Percentiles rank a stretch among this genome's conserved stretches.
Conservation (phyloP, 2,113 vertebrate genomes). For the Semicossyphus pulcher region DNA sequence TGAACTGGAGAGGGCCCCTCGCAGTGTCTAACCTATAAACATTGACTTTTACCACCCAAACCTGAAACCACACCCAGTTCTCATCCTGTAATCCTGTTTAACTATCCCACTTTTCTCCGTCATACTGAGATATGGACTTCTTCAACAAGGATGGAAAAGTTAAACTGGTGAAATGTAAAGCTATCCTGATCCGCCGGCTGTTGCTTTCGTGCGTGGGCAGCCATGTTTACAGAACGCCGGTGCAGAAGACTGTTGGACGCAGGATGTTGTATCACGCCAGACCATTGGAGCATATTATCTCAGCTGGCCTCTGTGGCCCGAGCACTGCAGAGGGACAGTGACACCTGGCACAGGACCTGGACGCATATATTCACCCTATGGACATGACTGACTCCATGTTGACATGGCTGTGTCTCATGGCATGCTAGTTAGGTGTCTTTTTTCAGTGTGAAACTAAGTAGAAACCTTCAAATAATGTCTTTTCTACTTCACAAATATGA, state of each 20-base stretch:
- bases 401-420: constrained; percentile 42
- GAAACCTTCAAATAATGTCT: constrained; percentile 40
- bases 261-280: constrained; percentile 54
- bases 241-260: constrained; percentile 53
- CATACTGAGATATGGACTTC: constrained; percentile 79
- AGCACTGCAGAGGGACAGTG: constrained; percentile 53
- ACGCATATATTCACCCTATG: constrained; percentile 27
- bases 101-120: constrained; percentile 35
- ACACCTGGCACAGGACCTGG: constrained; percentile 45
- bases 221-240: constrained; percentile 88
- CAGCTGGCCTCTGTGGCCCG: constrained; percentile 65
- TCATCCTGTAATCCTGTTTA: constrained; percentile 51
- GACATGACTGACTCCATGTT: constrained; percentile 38
- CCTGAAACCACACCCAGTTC: constrained; percentile 47
- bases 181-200: constrained; percentile 76
- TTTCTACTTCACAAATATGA: constrained; percentile 35
- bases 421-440: constrained; percentile 55
- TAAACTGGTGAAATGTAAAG: constrained; percentile 90
- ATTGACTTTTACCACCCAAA: constrained; percentile 58
- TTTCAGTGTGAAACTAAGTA: constrained; percentile 50
- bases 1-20: constrained; percentile 95
- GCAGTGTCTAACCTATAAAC: constrained; percentile 90
- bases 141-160: constrained; percentile 84
- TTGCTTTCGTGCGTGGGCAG: constrained; percentile 87
- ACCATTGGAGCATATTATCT: constrained; percentile 61